These are phyloP conservation scores for Zele albiditarsus DNA, from an alignment of 2,888 invertebrate species.

Conservation along the genomic window DNA sequence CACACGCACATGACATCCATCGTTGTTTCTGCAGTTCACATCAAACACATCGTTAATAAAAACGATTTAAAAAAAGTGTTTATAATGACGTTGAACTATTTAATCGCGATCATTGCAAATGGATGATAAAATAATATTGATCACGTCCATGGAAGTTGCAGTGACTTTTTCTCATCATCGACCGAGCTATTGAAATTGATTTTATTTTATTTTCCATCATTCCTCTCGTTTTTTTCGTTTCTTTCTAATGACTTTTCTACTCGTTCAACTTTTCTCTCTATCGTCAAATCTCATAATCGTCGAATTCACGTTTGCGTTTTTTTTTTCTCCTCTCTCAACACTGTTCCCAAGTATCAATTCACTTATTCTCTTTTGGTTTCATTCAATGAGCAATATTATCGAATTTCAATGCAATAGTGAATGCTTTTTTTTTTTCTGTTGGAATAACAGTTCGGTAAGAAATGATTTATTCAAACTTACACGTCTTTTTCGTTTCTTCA, in stretches of 20 bases:
- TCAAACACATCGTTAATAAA: neutral
- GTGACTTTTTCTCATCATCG: neutral
- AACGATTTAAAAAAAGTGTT: neutral
- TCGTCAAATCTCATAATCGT: neutral
- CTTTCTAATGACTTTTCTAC: neutral
- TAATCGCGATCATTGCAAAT: neutral
- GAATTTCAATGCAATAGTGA: neutral
- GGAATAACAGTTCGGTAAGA: neutral
- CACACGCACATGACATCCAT: neutral
- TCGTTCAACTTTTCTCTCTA: neutral
- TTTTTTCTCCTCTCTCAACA: neutral
- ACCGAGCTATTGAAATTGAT: neutral
- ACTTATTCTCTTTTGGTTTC: too few relatives aligned
- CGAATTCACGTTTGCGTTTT: neutral
- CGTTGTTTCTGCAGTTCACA: neutral
- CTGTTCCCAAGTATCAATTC: too few relatives aligned
- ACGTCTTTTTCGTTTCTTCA: conserved; percentile 7
- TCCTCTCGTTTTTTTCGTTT: neutral
- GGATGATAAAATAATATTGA: neutral
- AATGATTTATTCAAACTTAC: conserved; percentile 6
- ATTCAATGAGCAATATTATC: neutral
- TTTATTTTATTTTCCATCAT: neutral
- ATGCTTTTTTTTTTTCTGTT: neutral
- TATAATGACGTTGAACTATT: neutral
- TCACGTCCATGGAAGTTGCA: neutral